Base-by-base conservation (phyloP, 64 coral and sea anemone genomes). In the Pocillopora damicornis region DNA sequence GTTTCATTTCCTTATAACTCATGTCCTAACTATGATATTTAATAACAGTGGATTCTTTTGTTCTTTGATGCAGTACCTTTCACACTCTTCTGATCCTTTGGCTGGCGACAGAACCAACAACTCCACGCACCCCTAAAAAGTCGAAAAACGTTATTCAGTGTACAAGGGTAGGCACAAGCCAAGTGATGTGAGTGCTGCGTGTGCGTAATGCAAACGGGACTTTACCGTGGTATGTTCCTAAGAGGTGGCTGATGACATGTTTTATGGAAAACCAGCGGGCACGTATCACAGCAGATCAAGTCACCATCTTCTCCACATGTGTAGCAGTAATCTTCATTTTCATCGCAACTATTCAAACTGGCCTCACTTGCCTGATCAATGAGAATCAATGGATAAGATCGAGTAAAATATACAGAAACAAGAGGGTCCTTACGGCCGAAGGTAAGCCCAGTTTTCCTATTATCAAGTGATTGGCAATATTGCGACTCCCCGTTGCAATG, bases 201-300 rank as follows among this genome's bases (percentile, higher is more conserved):
- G 42, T 1, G 67, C 34, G 62, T 71, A 37, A 15, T 61, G 15
- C 16, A 67, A 77, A 16, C 34, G 13, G 35, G 45, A 60, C 22
- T 35, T 71, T 73, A 98, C 96, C 96, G 89, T 62, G 97, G 97
- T 22, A 91, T 69, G 57, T 99, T 86, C 61, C 97, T 90, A 15
- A 99, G 90, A 30, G 97, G 97, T 2, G 97, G 97, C 37, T 95
- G 87, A 69, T 99, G 97, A 35, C 97, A 99, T 60, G 88, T 79
- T 37, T 88, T 92, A 79, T 99, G 97, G 85, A 88, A 99, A 4
- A 99, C 97, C 45, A 90, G 66, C 18, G 97, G 97, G 75, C 97
- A 99, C 9, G 83, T 88, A 78, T 99, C 97, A 75, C 97, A 99
- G 74, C 97, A 99, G 3, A 99, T 66, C 64, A 99, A 74, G 9